Conservation (phyloP, 2,888 invertebrate species). For the Heliconius hortense region DNA sequence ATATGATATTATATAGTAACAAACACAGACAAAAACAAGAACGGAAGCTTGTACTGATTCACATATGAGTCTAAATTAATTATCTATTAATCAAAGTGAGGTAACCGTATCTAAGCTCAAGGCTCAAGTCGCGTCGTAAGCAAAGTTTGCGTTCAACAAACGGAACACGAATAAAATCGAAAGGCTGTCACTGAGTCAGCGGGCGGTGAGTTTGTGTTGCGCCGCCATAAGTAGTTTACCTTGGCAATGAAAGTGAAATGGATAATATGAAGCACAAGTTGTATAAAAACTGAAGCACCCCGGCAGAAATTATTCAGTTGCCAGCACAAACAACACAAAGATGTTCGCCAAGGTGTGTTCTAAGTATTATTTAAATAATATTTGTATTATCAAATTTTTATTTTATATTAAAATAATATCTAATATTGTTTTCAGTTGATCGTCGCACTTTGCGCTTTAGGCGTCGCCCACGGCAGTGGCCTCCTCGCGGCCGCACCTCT, state of each 20-base stretch:
- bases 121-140: slow-evolving; percentile 6
- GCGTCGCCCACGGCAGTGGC: slow-evolving; percentile 81
- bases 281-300: slow-evolving; percentile 78
- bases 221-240: slow-evolving; percentile 59
- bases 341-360: slow-evolving; percentile 79
- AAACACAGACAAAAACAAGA: slow-evolving; percentile 1
- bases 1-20: too few species aligned
- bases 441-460: slow-evolving; percentile 82
- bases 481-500: slow-evolving; percentile 72
- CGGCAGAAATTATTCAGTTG: slow-evolving; percentile 76
- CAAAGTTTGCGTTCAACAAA: slow-evolving; percentile 31
- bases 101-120: slow-evolving; percentile 17
- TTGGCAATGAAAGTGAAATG: slow-evolving; percentile 80
- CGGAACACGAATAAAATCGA: slow-evolving; percentile 50
- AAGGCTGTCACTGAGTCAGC: slow-evolving; percentile 77
- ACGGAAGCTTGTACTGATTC: slow-evolving; percentile 11
- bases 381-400: not conserved
- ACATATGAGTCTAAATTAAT: not conserved
- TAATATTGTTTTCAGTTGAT: slow-evolving; percentile 66
- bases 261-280: slow-evolving; percentile 60
- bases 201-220: slow-evolving; percentile 55
- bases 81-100: slow-evolving; percentile 2
- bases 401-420: slow-evolving; percentile 14
- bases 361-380: slow-evolving; percentile 13
- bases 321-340: slow-evolving; percentile 75